Evolutionary conservation across 2,113 vertebrate species (phyloP).

Genomic region (Macaca fascicularis): DNA sequence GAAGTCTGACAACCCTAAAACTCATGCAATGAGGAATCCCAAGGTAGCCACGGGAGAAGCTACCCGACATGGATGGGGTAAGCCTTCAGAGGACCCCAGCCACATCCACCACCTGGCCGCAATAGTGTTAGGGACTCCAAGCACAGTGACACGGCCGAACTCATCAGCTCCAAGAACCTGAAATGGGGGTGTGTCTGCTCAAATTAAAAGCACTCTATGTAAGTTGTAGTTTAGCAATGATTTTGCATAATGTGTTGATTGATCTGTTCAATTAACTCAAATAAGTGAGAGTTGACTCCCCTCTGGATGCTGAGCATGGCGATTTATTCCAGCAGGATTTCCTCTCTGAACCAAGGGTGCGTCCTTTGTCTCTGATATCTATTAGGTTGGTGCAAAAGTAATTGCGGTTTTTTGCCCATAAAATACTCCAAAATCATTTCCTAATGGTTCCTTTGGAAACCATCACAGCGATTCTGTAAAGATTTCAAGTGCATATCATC

Average conservation of each 20-base stretch:
- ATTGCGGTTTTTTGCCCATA: no score
- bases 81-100: background rate
- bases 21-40: background rate
- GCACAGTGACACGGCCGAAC: background rate
- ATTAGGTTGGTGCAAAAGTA: no score
- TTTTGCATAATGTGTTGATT: fast-evolving
- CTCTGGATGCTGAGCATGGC: fast-evolving
- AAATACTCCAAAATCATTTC: background rate
- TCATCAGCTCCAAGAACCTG: background rate
- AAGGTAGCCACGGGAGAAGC: background rate
- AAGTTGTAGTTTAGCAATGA: background rate
- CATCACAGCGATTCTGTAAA: background rate
- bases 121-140: background rate
- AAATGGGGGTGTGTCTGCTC: background rate
- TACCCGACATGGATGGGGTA: fast-evolving
- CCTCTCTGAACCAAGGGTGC: background rate
- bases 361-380: background rate
- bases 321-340: fast-evolving
- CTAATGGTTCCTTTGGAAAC: background rate
- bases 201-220: fast-evolving
- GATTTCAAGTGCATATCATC: background rate
- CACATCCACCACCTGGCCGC: background rate
- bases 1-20: background rate
- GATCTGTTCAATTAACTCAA: background rate
- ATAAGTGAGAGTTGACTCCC: background rate